Conservation (phyloP, 2,888 invertebrate genomes). For the Diadegma fenestrale region DNA sequence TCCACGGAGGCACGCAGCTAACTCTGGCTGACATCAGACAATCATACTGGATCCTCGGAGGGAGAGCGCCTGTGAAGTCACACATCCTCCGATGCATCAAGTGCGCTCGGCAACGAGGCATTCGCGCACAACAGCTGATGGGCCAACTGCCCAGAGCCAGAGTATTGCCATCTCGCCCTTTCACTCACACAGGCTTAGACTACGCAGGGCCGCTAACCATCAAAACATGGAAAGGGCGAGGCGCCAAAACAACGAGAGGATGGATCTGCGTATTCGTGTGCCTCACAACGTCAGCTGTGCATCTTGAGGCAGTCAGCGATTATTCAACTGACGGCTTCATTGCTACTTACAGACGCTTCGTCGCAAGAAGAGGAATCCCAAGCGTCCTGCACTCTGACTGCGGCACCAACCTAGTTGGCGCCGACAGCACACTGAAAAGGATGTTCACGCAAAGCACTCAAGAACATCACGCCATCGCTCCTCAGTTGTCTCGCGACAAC, state of each 20-base stretch:
- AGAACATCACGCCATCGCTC: not conserved
- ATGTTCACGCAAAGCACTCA: conserved; percentile 16
- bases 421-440: conserved; percentile 35
- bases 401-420: conserved; percentile 64
- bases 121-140: conserved; percentile 66
- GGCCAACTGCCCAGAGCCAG: conserved; percentile 65
- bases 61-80: conserved; percentile 48
- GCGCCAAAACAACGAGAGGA: conserved; percentile 55
- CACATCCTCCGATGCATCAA: conserved; percentile 60
- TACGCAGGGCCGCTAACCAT: conserved; percentile 71
- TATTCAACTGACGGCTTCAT: conserved; percentile 58
- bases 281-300: conserved; percentile 51
- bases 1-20: conserved; percentile 65
- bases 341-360: conserved; percentile 42
- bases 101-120: conserved; percentile 65
- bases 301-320: conserved; percentile 51
- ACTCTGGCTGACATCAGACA: conserved; percentile 52
- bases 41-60: conserved; percentile 68
- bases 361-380: conserved; percentile 35
- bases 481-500: conserved; percentile 4
- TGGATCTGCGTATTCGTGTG: conserved; percentile 66
- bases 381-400: conserved; percentile 51
- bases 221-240: conserved; percentile 55
- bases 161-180: conserved; percentile 62
- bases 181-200: conserved; percentile 67